Percentiles rank a stretch among this genome's conserved stretches.
Evolutionary conservation across 2,113 vertebrate genomes (phyloP).

Genomic region (Channa argus): DNA sequence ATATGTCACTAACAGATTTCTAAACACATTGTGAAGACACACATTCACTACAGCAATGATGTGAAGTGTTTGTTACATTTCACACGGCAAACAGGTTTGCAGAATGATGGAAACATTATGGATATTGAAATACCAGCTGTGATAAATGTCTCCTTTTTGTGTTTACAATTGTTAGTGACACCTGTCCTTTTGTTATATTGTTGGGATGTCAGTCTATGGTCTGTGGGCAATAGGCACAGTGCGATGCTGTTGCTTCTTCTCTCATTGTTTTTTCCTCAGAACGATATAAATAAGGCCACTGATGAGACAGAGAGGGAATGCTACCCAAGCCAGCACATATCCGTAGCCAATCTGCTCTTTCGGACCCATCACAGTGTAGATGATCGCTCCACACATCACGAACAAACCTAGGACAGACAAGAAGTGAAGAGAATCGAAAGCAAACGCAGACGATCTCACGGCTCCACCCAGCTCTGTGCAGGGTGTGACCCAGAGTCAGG

Average conservation of each 20-base stretch:
- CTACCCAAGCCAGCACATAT: conserved; percentile 95
- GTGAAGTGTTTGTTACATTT: conserved; percentile 12
- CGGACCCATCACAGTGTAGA: conserved; percentile 92
- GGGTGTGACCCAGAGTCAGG: conserved; percentile 34
- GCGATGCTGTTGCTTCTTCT: conserved; percentile 58
- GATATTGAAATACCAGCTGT: conserved; percentile 28
- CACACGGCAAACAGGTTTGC: background rate
- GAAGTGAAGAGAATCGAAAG: background rate
- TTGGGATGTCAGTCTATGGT: conserved; percentile 73
- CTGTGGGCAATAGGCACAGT: conserved; percentile 81
- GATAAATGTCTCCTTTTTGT: conserved; percentile 29
- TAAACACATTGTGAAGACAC: conserved; percentile 21
- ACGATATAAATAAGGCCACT: conserved; percentile 95
- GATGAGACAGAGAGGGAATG: conserved; percentile 92
- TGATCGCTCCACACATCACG: conserved; percentile 93
- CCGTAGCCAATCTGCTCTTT: conserved; percentile 85
- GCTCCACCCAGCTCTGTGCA: conserved; percentile 25
- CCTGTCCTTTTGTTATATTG: conserved; percentile 58
- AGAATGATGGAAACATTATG: conserved; percentile 27
- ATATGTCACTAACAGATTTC: conserved; percentile 50
- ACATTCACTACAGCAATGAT: background rate
- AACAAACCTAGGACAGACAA: conserved; percentile 87
- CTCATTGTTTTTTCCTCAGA: conserved; percentile 94
- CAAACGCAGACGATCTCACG: conserved; percentile 2
- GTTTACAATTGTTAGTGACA: conserved; percentile 57